Base-by-base conservation (phyloP, 2,797 vertebrate species). In the Tragopan temminckii region DNA sequence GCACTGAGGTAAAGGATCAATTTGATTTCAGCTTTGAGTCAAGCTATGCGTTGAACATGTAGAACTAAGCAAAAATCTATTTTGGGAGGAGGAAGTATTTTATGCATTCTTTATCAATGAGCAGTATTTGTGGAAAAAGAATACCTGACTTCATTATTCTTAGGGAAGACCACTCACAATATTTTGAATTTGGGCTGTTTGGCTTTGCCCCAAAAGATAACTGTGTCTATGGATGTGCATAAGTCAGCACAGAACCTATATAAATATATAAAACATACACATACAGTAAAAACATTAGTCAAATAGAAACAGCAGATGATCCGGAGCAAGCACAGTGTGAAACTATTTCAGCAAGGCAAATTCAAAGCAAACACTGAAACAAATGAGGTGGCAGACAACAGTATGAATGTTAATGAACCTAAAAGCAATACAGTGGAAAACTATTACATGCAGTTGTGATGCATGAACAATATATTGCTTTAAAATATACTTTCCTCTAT, bases 401-500 rank as follows among this genome's bases (percentile, higher is more conserved):
- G 86, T 81, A 82, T 92, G 96, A 97, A 97, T 97, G 92, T 79
- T 97, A 97, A 97, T 96, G 93, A 97, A 85, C 72, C 78, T 43
- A 87, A 96, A 94, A 87, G 87, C 91, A 92, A 74, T 91, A 81
- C 50, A 92, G 88, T 18, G 5, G 92, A 96, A 97, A 96, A 94
- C 94, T 97, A 94, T 93, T 97, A 97, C 96, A 94, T 87, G 93
- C 52, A 89, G 82, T 95, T 96, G 90, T 93, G 95, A 94, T 95
- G 94, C 96, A 89, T 92, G 88, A 96, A 93, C 29, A 93, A 88
- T 91, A 90, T 80, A 94, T 97, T 94, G 90, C 66, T 89, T 89
- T 96, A 92, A 94, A 85, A 95, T 38, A 79, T 90, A 25, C 74
- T 79, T 95, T 96, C 50, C 46, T 93, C 45, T 90, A 72, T 75